Conservation (phyloP, 2,113 vertebrate genomes). For the Odocoileus virginianus region DNA sequence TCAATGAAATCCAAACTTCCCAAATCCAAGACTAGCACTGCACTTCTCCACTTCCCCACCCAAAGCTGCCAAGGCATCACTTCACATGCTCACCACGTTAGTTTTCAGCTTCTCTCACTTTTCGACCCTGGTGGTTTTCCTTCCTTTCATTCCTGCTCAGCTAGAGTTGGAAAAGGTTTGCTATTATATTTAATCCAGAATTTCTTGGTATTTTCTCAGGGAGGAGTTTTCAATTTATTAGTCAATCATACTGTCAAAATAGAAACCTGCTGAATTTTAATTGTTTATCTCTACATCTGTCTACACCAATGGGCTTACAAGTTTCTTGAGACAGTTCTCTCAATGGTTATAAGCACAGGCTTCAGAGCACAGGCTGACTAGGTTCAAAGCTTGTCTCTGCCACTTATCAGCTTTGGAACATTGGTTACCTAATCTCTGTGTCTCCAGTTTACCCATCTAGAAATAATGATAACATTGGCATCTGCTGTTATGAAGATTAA, state of each 20-base stretch:
- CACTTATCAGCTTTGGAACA: background rate
- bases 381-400: background rate
- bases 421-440: background rate
- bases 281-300: background rate
- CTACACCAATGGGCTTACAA: background rate
- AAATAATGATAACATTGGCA: background rate
- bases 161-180: background rate
- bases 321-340: background rate
- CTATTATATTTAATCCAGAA: background rate
- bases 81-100: background rate
- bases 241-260: background rate
- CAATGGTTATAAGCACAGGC: background rate
- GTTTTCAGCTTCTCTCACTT: background rate
- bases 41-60: fast-evolving
- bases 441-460: background rate
- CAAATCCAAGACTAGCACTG: background rate
- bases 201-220: background rate
- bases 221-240: background rate
- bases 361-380: background rate
- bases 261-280: background rate
- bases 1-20: background rate
- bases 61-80: background rate
- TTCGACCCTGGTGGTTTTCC: background rate
- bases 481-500: background rate
- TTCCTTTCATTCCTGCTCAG: background rate